A percentile compares a stretch with the other conserved stretches of the same genome.
These are phyloP conservation scores for Drosophila cognata DNA, from an alignment of 2,888 invertebrate genomes.

Conservation along the genomic window DNA sequence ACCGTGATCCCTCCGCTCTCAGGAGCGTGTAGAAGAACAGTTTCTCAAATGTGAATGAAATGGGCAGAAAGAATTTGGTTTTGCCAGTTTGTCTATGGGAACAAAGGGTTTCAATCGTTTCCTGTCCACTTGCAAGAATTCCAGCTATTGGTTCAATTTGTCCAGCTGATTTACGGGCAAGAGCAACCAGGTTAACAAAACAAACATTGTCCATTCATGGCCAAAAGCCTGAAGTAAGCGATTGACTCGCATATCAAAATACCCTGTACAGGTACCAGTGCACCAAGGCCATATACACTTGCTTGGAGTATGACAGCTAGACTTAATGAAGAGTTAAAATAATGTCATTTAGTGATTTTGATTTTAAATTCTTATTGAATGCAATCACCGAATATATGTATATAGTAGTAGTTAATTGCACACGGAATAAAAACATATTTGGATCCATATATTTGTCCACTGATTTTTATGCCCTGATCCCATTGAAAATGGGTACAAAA, in stretches of 20 bases:
- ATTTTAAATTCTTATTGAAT: background rate
- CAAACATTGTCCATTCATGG: slow-evolving; percentile 62
- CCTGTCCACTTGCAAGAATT: slow-evolving; percentile 22
- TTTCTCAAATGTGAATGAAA: background rate
- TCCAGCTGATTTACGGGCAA: slow-evolving; percentile 40
- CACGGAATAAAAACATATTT: background rate
- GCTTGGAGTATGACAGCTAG: too few relatives aligned
- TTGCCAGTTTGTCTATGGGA: too few relatives aligned
- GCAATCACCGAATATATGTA: background rate
- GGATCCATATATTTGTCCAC: background rate
- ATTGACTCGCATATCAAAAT: slow-evolving; percentile 32
- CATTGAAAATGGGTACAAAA: too few relatives aligned
- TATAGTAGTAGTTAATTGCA: background rate
- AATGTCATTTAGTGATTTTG: background rate
- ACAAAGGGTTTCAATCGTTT: slow-evolving; percentile 13
- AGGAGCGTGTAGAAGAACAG: background rate
- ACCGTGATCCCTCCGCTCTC: background rate
- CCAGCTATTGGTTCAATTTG: slow-evolving; percentile 25
- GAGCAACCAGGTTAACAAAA: slow-evolving; percentile 49
- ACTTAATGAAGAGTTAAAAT: background rate
- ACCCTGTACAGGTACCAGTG: slow-evolving; percentile 5
- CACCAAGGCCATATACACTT: slow-evolving; percentile 2
- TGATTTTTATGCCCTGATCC: too few relatives aligned
- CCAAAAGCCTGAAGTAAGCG: slow-evolving; percentile 25
- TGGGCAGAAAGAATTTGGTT: background rate